Evolutionary conservation across 2,113 vertebrate genomes (phyloP).

Genomic region (Tympanuchus pallidicinctus): DNA sequence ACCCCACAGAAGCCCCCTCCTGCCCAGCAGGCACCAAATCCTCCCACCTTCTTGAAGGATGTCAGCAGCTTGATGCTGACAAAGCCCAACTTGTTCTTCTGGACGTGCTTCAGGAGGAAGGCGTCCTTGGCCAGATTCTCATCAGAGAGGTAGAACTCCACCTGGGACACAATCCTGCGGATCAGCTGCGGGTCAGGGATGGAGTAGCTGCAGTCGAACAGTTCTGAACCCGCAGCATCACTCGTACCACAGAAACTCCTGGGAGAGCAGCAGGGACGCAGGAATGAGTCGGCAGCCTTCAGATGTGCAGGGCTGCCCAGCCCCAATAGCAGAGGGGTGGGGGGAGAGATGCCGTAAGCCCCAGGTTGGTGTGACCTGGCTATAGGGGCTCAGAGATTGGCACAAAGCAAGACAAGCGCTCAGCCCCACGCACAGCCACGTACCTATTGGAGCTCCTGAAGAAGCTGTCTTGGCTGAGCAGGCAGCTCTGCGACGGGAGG

Average conservation of each 20-base stretch:
- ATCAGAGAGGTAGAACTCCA: slow-evolving; percentile 80
- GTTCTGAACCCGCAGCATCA: slow-evolving; percentile 16
- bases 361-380: neutral
- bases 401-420: rapidly evolving
- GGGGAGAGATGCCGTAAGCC: rapidly evolving
- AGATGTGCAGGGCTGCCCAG: rapidly evolving
- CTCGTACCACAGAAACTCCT: slow-evolving; percentile 31
- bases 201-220: slow-evolving; percentile 4
- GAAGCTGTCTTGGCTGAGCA: neutral
- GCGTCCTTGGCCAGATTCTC: slow-evolving; percentile 79
- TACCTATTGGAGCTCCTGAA: neutral
- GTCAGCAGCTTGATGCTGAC: slow-evolving; percentile 84
- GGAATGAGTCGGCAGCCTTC: rapidly evolving
- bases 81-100: slow-evolving; percentile 82
- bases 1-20: neutral
- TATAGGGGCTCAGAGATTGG: rapidly evolving
- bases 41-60: slow-evolving; percentile 78
- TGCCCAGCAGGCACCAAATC: neutral
- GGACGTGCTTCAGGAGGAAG: slow-evolving; percentile 82
- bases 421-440: rapidly evolving
- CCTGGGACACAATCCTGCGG: slow-evolving; percentile 73
- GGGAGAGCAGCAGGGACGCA: neutral
- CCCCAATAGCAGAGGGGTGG: rapidly evolving
- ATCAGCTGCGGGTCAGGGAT: slow-evolving; percentile 53
- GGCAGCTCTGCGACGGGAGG: rapidly evolving